Base-by-base conservation (phyloP, 2,888 invertebrate genomes). In the Parascotia fuliginaria region DNA sequence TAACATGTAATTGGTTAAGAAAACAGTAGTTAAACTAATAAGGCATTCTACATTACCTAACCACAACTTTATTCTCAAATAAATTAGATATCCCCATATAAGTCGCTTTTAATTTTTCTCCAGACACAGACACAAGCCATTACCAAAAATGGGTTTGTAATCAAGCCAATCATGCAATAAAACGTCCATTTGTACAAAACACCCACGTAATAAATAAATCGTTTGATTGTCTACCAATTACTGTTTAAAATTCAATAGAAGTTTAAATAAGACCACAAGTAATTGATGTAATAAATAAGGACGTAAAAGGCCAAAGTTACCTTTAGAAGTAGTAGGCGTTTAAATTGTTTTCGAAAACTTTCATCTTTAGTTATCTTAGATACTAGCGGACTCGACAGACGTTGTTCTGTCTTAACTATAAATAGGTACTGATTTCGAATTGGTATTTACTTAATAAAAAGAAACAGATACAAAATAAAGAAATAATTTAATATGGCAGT, bases 191-290 rank as follows among this genome's bases (percentile, higher is more conserved):
- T 36, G 36, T 45, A 40, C 11, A 34, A 37, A 42, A 24, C 65
- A 52, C 62, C 62, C 58, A 41, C 13, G 13, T 24, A 24, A 24
- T 24, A 13, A 19, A 52, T 19, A 47, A 65, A 56, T 45, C 47
- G 43, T 46, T 55, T 46, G 32, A 56, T 57, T 51, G 55, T 53
- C 49, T 28, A 29, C 38, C 60, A 66, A 66, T 66, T 58, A 66
- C 55, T 47, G 19, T 19, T 38, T 52, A 42, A 54, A 65, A 61
- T 65, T 61, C 45, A 52, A 60, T 54, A 33, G 38, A 9, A 27
- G 27, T 38, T 49, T 54, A 57, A 60, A 54, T 50, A 51, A 54
- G 43, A 37, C 22, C 27, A 59, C 47, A 55, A 37, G 36, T 42
- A 58, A 66, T 66, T 56, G 60, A 42, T 39, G 15, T 53, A 53